Evolutionary conservation across 2,797 vertebrate species (phyloP).

Genomic region (Lagodon rhomboides): DNA sequence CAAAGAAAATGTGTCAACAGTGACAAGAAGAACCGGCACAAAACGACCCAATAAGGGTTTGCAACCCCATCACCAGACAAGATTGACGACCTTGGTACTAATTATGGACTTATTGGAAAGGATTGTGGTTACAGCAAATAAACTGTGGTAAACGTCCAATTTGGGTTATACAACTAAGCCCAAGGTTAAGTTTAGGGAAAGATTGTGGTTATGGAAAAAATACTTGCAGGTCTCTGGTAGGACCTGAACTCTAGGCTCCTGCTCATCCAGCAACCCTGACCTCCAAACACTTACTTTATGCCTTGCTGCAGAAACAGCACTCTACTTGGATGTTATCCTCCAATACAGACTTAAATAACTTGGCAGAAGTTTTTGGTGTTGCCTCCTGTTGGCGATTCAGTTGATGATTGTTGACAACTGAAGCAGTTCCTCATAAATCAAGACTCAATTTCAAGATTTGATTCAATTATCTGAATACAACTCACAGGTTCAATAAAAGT

Average conservation of each 20-base stretch:
- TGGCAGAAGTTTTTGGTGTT: neutral
- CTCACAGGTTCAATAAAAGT: no score
- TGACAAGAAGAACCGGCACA: neutral
- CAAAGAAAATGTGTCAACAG: neutral
- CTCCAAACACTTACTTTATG: neutral
- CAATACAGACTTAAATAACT: neutral
- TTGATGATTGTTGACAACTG: neutral
- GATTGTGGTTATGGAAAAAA: neutral
- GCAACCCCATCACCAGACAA: no score
- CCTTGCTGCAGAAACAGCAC: neutral
- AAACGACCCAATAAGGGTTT: neutral
- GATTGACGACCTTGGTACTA: no score
- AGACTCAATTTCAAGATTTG: no score
- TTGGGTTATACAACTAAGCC: neutral
- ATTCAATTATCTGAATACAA: no score
- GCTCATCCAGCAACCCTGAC: neutral
- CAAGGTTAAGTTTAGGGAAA: neutral
- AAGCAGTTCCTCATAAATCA: neutral
- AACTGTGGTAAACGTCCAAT: neutral
- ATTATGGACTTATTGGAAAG: neutral
- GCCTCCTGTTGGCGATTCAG: neutral
- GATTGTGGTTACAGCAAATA: neutral
- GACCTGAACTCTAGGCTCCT: neutral
- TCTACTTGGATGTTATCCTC: neutral
- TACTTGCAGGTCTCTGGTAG: neutral